Evolutionary conservation across 2,797 vertebrate genomes (phyloP), one percentile per base, ranked within the genome.

Genomic region (Platalea minor): DNA sequence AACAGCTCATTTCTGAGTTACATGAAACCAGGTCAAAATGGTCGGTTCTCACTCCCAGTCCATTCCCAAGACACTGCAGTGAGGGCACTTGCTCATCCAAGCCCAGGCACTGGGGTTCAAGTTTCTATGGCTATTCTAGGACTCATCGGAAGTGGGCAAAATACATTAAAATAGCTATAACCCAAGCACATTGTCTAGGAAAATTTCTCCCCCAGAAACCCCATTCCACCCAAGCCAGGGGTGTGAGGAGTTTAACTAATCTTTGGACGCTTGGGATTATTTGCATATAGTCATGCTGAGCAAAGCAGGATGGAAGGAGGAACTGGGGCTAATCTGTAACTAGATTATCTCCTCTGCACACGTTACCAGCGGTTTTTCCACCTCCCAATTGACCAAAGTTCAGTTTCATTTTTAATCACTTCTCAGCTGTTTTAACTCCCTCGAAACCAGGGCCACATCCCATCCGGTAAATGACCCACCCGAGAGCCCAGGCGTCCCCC

Each of bases 301-400:
- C 64, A 18, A 23, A 82, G 81, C 75, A 28, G 78, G 70, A 54
- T 4, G 1, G 9, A 4, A 65, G 61, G 18, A 81, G 90, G 70
- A 84, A 43, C 68, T 24, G 5, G 39, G 67, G 93, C 85, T 96
- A 94, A 96, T 96, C 93, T 96, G 51, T 94, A 94, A 94, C 95
- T 8, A 78, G 6, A 73, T 89, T 93, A 93, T 94, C 86, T 82
- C 35, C 78, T 59, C 76, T 7, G 91, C 88, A 84, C 88, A 90
- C 54, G 45, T 23, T 46, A 59, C 39, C 41, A 48, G 77, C 10
- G 28, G 15, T 51, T 85, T 33, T 33, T 31, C 77, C 83, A 5
- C 88, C 64, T 8, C 81, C 74, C 74, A 0, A 3, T 0, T 8
- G 90, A 85, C 13, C 95, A 84, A 96, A 93, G 95, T 95, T 92